Evolutionary conservation across 2,113 vertebrate species (phyloP).

Genomic region (Ammodytes marinus): DNA sequence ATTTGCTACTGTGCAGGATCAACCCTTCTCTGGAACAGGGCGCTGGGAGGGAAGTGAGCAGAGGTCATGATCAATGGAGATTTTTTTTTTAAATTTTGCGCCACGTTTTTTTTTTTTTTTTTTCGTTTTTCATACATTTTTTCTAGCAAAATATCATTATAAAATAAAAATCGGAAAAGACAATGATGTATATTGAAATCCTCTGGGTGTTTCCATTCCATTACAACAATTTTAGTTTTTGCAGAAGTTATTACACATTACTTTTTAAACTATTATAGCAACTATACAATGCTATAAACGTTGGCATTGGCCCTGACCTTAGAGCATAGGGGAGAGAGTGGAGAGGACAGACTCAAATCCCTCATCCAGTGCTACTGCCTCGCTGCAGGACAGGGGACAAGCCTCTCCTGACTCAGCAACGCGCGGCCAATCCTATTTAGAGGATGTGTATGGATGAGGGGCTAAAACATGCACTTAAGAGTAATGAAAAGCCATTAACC

Average conservation of each 20-base stretch:
- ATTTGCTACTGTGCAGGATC: constrained; percentile 40
- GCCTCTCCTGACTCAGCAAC: constrained; percentile 58
- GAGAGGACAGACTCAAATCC: constrained; percentile 1
- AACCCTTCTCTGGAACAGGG: constrained; percentile 40
- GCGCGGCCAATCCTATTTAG: constrained; percentile 45
- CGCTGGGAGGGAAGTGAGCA: constrained; percentile 6
- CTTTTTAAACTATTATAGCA: background rate
- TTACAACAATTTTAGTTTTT: too few species aligned
- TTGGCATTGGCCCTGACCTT: constrained; percentile 26
- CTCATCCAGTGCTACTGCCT: constrained; percentile 28
- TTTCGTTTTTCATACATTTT: too few species aligned
- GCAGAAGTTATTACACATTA: too few species aligned
- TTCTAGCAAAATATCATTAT: too few species aligned
- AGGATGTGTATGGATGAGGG: constrained; percentile 44
- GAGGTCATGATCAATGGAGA: background rate
- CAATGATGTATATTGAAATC: too few species aligned
- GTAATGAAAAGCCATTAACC: constrained; percentile 57
- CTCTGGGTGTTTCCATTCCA: too few species aligned
- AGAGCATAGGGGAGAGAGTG: background rate
- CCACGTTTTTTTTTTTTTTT: too few species aligned
- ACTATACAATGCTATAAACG: background rate
- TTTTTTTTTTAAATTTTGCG: background rate
- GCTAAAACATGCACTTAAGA: constrained; percentile 48
- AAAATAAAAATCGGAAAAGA: too few species aligned
- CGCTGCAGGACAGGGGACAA: constrained; percentile 29